phyloP scores from a whole-genome alignment of 2,113 vertebrate genomes.

The Himantopus leucocephalus region DNA sequence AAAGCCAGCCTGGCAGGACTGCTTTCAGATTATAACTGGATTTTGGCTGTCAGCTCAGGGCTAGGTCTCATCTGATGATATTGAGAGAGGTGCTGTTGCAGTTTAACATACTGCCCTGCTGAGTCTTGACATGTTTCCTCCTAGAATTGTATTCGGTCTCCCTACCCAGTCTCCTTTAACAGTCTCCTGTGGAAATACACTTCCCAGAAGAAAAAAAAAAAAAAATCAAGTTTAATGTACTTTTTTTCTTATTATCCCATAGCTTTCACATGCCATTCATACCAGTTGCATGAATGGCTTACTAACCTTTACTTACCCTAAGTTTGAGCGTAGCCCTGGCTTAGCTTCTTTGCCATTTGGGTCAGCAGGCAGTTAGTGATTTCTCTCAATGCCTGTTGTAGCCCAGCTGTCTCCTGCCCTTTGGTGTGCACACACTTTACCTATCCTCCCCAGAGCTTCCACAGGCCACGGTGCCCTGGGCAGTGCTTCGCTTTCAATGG shows the following conservation, averaged over 20 bases:
- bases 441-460: background rate
- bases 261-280: background rate
- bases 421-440: background rate
- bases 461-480: background rate
- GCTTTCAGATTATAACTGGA: background rate
- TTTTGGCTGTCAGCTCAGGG: background rate
- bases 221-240: background rate
- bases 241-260: background rate
- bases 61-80: background rate
- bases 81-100: background rate
- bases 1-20: background rate
- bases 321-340: background rate
- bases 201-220: background rate
- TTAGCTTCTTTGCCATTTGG: background rate
- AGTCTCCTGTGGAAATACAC: background rate
- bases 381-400: background rate
- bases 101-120: background rate
- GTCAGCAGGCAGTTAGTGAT: background rate
- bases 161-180: background rate
- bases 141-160: rapidly evolving
- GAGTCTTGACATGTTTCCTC: background rate
- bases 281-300: background rate
- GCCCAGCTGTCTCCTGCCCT: conserved; percentile 19
- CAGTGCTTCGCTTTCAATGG: background rate
- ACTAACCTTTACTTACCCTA: background rate